Evolutionary conservation across 2,113 vertebrate species (phyloP), one percentile per base, ranked within the genome.

Genomic region (Mesitornis unicolor): DNA sequence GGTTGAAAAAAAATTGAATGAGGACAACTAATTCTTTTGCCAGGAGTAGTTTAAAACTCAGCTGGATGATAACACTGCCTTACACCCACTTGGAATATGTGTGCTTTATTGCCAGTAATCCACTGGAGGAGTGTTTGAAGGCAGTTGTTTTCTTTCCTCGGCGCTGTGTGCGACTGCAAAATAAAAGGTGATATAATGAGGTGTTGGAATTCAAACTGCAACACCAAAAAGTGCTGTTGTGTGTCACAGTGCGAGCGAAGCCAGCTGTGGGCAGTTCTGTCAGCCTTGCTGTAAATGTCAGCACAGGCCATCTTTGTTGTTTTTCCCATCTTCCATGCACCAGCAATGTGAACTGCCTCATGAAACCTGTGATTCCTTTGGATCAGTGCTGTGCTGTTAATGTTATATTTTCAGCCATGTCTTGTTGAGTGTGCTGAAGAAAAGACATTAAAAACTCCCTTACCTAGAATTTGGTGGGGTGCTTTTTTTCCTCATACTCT

Each of bases 101-200:
- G 40, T 81, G 57, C 79, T 76, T 85, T 88, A 87, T 91, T 93
- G 87, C 79, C 92, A 90, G 82, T 93, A 96, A 93, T 84, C 90
- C 76, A 14, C 91, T 70, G 50, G 59, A 84, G 87, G 68, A 84
- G 35, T 40, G 38, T 93, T 90, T 83, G 56, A 92, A 80, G 57
- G 88, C 47, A 38, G 76, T 79, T 97, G 69, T 87, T 95, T 92
- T 94, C 60, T 93, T 86, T 89, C 48, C 85, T 80, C 67, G 79
- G 60, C 2, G 1, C 59, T 84, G 42, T n/a, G 67, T 61, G 88
- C 56, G 76, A 81, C 53, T 71, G 76, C 51, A 76, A 81, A 90
- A 86, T 75, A 80, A 80, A 89, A 35, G 59, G 61, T 96, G 96
- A 71, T 8, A 25, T 94, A 96, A 94, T 47, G 68, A 83, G 90